A percentile compares a stretch with the other conserved stretches of the same genome.
These are phyloP conservation scores for Ectobius pallidus DNA, from an alignment of 2,888 invertebrate species.

Conservation along the genomic window DNA sequence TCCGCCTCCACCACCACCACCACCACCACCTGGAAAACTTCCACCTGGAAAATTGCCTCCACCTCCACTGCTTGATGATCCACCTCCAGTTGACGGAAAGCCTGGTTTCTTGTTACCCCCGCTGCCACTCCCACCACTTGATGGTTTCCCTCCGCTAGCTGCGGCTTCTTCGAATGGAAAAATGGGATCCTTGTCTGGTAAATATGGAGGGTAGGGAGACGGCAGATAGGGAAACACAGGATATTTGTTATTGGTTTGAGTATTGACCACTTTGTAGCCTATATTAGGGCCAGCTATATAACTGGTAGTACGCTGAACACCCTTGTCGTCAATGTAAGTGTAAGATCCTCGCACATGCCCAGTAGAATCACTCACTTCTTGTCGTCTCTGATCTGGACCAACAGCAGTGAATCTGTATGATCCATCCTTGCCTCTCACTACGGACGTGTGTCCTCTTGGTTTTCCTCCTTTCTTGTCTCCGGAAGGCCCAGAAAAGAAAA, in stretches of 20 bases:
- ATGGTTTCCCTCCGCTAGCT: neutral
- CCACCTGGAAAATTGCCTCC: too few relatives aligned
- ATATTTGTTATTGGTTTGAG: neutral
- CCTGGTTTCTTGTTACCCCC: neutral
- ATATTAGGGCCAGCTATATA: constrained; percentile 81
- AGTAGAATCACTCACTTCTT: constrained; percentile 59
- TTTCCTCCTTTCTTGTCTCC: constrained; percentile 33
- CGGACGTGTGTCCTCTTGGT: constrained; percentile 69
- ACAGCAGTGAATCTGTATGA: constrained; percentile 77
- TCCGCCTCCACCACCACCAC: constrained; percentile 49
- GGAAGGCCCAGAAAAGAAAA: constrained; percentile 38
- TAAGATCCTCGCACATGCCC: constrained; percentile 78
- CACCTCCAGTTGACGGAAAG: neutral
- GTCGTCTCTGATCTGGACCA: constrained; percentile 76
- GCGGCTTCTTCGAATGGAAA: constrained; percentile 44
- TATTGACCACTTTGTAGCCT: constrained; percentile 69
- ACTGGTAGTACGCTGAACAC: constrained; percentile 75
- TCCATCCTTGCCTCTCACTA: constrained; percentile 74
- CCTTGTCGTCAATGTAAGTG: constrained; percentile 79
- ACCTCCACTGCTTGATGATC: neutral
- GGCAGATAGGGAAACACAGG: constrained; percentile 21
- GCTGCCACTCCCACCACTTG: neutral
- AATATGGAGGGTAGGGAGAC: constrained; percentile 59
- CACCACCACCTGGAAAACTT: constrained; percentile 12
- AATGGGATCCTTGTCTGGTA: constrained; percentile 38